Conservation (phyloP, 2,113 vertebrate genomes). For the Calyptomena viridis region DNA sequence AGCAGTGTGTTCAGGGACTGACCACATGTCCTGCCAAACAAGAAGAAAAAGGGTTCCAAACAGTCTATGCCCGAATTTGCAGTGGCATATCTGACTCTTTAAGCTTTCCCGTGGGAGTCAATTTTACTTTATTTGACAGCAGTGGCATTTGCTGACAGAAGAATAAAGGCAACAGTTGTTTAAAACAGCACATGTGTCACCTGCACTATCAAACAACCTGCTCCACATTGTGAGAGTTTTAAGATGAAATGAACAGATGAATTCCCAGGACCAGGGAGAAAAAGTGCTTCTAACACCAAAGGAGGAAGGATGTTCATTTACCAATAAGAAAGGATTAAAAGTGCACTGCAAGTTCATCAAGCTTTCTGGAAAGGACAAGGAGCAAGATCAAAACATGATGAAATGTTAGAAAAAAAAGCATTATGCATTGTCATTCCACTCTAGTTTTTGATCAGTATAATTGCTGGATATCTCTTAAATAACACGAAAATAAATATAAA, state of each 20-base stretch:
- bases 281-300: constrained; percentile 38
- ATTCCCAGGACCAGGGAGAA: constrained; percentile 21
- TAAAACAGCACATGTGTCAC: background rate
- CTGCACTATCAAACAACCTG: constrained; percentile 39
- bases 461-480: background rate
- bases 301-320: constrained; percentile 18
- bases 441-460: background rate
- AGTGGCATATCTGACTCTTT: background rate
- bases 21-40: background rate
- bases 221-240: background rate
- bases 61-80: background rate
- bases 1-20: background rate
- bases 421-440: background rate
- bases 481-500: background rate
- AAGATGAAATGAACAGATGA: constrained; percentile 41
- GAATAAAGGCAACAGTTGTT: constrained; percentile 47
- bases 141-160: constrained; percentile 32
- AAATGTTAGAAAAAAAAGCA: background rate
- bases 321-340: constrained; percentile 10
- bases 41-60: background rate
- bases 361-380: background rate
- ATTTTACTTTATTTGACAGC: constrained; percentile 54
- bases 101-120: constrained; percentile 45
- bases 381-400: background rate
- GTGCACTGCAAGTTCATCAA: background rate